Conservation (phyloP, 2,797 vertebrate genomes). For the Psittacula echo region DNA sequence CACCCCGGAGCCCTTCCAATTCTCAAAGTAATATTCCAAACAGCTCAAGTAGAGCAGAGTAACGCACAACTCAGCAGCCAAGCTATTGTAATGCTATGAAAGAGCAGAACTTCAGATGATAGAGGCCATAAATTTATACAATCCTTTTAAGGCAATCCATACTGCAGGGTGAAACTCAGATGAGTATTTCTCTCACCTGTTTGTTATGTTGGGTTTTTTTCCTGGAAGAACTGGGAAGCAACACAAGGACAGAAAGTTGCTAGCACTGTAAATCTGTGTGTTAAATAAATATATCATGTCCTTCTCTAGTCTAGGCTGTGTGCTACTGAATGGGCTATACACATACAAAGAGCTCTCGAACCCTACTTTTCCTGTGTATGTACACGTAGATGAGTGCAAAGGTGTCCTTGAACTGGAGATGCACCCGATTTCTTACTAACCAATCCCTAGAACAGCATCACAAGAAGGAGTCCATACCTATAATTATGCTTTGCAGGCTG, state of each 20-base stretch:
- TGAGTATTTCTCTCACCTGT: conserved; percentile 22
- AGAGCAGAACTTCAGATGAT: conserved; percentile 51
- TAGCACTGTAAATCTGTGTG: neutral
- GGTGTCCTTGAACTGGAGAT: neutral
- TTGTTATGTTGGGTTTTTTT: neutral
- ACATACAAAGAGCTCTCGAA: neutral
- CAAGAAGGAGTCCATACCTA: neutral
- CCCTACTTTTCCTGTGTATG: neutral
- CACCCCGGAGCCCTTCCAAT: conserved; percentile 74
- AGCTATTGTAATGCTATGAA: conserved; percentile 61
- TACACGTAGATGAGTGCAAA: neutral
- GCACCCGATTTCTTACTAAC: neutral
- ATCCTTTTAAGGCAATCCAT: conserved; percentile 55
- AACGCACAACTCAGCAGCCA: conserved; percentile 52
- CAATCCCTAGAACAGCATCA: neutral
- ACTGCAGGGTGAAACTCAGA: conserved; percentile 57
- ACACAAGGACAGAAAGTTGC: conserved; percentile 27
- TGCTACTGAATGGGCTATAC: neutral
- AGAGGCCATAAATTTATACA: conserved; percentile 69
- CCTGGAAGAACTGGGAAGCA: conserved; percentile 4
- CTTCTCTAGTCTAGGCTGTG: neutral
- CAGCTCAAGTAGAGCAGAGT: conserved; percentile 65
- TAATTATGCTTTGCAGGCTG: neutral
- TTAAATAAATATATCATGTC: neutral
- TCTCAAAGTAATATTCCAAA: conserved; percentile 81